Percentiles rank a stretch among this genome's conserved stretches.
These are phyloP conservation scores for Stegodyphus mimosarum DNA, from an alignment of 1,140 invertebrate genomes.

Conservation along the genomic window DNA sequence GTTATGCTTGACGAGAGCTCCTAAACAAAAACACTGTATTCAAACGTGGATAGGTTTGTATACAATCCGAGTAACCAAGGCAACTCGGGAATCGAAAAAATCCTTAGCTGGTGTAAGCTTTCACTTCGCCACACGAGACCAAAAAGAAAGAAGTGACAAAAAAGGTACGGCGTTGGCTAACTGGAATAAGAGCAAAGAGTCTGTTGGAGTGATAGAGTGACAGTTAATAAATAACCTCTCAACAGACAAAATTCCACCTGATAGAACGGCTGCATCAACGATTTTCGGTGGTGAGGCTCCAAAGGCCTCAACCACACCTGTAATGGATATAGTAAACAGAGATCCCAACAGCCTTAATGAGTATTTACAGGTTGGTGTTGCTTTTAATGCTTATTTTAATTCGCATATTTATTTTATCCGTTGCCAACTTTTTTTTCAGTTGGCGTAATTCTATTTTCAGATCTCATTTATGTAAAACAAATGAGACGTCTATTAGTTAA, in stretches of 20 bases:
- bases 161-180: neutral
- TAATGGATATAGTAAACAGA: conserved; percentile 74
- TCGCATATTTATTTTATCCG: neutral
- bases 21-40: neutral
- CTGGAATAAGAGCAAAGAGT: neutral
- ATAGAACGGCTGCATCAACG: conserved; percentile 40
- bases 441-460: no score
- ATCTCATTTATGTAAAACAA: no score
- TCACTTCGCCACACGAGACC: conserved; percentile 10
- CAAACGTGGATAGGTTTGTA: conserved; percentile 15
- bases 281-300: conserved; percentile 34
- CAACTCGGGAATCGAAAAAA: conserved; percentile 22
- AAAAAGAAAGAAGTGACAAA: conserved; percentile 3
- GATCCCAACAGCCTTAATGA: conserved; percentile 78
- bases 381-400: neutral
- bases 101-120: conserved; percentile 8
- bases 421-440: no score
- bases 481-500: no score
- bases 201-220: neutral
- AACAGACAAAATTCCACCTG: neutral
- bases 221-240: neutral
- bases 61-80: conserved; percentile 31
- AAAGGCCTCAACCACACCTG: conserved; percentile 25
- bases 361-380: conserved; percentile 74
- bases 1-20: neutral